A percentile compares a stretch with the other conserved stretches of the same genome.
phyloP scores from a whole-genome alignment of 2,888 invertebrate genomes.

The Stenurella melanura region DNA sequence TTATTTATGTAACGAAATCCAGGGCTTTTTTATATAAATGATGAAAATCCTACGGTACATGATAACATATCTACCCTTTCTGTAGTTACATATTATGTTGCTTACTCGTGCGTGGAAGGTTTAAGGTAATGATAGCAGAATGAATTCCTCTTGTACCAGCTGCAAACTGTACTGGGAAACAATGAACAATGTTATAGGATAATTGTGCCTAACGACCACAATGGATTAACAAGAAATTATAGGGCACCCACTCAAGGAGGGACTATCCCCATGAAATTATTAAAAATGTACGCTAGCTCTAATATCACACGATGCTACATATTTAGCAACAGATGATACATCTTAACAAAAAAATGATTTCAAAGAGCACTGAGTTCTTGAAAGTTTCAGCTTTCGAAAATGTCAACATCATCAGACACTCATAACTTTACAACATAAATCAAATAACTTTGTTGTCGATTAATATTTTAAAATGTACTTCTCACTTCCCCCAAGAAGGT shows the following conservation, averaged over 20 bases:
- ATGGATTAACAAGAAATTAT: slow-evolving; percentile 40
- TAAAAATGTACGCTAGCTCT: background rate
- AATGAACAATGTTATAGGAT: slow-evolving; percentile 45
- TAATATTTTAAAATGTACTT: no score
- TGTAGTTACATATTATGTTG: slow-evolving; percentile 40
- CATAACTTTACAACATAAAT: no score
- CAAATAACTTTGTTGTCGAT: no score
- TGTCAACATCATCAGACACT: no score
- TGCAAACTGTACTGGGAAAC: slow-evolving; percentile 43
- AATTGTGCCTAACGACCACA: slow-evolving; percentile 45
- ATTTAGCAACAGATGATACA: no score
- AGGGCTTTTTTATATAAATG: slow-evolving; percentile 22
- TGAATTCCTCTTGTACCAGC: slow-evolving; percentile 42
- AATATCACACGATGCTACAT: no score
- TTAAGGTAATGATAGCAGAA: slow-evolving; percentile 45
- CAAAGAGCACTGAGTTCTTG: no score
- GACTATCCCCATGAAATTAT: background rate
- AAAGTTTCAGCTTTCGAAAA: no score
- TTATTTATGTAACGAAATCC: slow-evolving; percentile 24
- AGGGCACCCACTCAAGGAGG: background rate
- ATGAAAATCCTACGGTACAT: slow-evolving; percentile 30
- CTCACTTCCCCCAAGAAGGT: no score
- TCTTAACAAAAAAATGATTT: no score
- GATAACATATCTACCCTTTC: slow-evolving; percentile 41
- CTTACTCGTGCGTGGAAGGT: slow-evolving; percentile 38